A percentile compares a stretch with the other conserved stretches of the same genome.
These are phyloP conservation scores for Austrofundulus limnaeus DNA, from an alignment of 2,113 vertebrate genomes.

Conservation along the genomic window DNA sequence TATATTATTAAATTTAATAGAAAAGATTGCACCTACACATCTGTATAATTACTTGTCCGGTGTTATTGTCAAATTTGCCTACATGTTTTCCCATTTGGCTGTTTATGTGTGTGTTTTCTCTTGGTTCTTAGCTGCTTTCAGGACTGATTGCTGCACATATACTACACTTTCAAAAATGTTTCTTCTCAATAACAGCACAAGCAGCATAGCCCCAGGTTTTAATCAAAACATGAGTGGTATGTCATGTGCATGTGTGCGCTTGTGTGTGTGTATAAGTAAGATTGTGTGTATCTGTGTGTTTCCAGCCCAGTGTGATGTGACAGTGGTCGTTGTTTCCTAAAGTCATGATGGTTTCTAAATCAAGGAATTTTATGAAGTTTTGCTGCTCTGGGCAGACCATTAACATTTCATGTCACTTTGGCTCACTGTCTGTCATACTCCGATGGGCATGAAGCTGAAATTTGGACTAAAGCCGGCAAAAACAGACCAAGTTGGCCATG, in stretches of 20 bases:
- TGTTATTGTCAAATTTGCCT: slow-evolving; percentile 1
- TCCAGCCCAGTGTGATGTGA: slow-evolving; percentile 24
- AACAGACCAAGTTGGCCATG: slow-evolving; percentile 15
- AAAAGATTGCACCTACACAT: neutral
- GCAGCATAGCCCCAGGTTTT: slow-evolving; percentile 28
- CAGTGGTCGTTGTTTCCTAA: slow-evolving; percentile 56
- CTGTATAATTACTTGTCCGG: slow-evolving; percentile 12
- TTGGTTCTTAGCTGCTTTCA: slow-evolving; percentile 13
- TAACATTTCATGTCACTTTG: slow-evolving; percentile 74
- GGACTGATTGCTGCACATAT: slow-evolving; percentile 12
- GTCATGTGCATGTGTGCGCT: neutral
- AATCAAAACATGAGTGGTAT: slow-evolving; percentile 35
- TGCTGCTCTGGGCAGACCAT: slow-evolving; percentile 69
- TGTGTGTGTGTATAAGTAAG: neutral
- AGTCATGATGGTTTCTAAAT: slow-evolving; percentile 64
- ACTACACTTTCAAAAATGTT: slow-evolving; percentile 38
- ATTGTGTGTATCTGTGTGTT: slow-evolving; percentile 5
- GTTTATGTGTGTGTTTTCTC: neutral
- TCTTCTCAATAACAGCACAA: slow-evolving; percentile 35
- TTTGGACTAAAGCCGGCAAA: slow-evolving; percentile 28
- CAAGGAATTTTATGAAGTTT: slow-evolving; percentile 72
- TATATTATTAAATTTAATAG: neutral
- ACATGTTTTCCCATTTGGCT: slow-evolving; percentile 9
- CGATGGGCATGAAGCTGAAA: slow-evolving; percentile 40
- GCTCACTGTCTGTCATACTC: slow-evolving; percentile 48